Percentiles rank a stretch among this genome's conserved stretches.
These are phyloP conservation scores for Ophioderma brevispina DNA, from an alignment of 35 echinoderm and acorn worm genomes.

Conservation along the genomic window DNA sequence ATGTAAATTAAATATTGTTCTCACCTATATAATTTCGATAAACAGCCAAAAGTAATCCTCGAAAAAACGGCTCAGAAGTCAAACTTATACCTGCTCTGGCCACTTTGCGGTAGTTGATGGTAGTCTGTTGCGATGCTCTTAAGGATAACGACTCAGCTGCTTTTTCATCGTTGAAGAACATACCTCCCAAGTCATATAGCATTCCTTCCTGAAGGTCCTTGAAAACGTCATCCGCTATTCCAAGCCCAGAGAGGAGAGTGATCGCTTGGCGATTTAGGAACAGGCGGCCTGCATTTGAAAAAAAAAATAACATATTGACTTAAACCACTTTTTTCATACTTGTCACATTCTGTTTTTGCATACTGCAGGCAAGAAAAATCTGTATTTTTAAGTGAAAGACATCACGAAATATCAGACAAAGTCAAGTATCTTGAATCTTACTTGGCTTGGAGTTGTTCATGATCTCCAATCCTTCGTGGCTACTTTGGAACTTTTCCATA, in stretches of 20 bases:
- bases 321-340: too few species aligned
- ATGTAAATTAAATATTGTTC: too few species aligned
- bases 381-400: too few species aligned
- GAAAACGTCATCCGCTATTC: slow-evolving; percentile 6
- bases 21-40: too few species aligned
- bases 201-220: neutral
- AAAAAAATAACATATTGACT: too few species aligned
- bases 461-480: neutral
- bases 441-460: slow-evolving; percentile 24
- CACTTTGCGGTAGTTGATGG: neutral
- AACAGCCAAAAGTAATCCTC: neutral
- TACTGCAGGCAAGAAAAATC: too few species aligned
- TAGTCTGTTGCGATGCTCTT: neutral
- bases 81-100: neutral
- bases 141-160: slow-evolving; percentile 10
- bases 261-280: slow-evolving; percentile 23
- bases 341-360: too few species aligned
- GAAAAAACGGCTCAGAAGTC: slow-evolving; percentile 20
- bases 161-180: neutral
- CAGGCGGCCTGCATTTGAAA: slow-evolving; percentile 1
- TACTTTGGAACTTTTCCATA: slow-evolving; percentile 21
- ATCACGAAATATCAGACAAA: too few species aligned
- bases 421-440: neutral
- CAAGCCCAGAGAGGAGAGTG: neutral
- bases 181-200: neutral